phyloP scores from a whole-genome alignment of 2,797 vertebrate species.

The Syngnathus acus region DNA sequence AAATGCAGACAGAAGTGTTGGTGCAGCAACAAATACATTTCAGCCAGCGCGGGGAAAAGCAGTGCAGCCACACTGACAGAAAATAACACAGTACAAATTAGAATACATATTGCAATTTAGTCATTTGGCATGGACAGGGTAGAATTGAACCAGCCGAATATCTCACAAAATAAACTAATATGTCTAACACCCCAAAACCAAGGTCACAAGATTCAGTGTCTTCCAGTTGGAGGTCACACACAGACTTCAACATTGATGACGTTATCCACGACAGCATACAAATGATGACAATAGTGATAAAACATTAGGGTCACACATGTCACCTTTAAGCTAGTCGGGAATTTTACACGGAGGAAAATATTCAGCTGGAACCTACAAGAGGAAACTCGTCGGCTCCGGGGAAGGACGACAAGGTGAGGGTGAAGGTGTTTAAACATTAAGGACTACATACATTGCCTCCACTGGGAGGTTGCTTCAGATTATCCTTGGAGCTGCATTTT shows the following conservation, averaged over 20 bases:
- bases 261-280: not conserved
- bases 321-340: not conserved
- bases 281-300: not conserved
- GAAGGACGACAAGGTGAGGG: conserved; percentile 11
- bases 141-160: not conserved
- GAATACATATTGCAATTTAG: not conserved
- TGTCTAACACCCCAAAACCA: not conserved
- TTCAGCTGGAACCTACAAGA: no score
- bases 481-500: conserved; percentile 69
- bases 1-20: conserved; percentile 45
- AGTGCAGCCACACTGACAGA: conserved; percentile 12
- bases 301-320: not conserved
- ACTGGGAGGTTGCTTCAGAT: conserved; percentile 58
- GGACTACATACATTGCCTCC: conserved; percentile 66
- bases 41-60: conserved; percentile 30
- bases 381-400: not conserved
- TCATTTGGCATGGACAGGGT: not conserved
- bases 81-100: conserved; percentile 10
- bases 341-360: not conserved
- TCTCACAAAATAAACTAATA: not conserved
- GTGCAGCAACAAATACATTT: conserved; percentile 25
- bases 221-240: not conserved
- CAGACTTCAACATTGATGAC: not conserved
- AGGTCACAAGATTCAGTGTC: not conserved
- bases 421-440: conserved; percentile 10